Base-by-base conservation (phyloP, 2,113 vertebrate genomes). In the Scomber japonicus region DNA sequence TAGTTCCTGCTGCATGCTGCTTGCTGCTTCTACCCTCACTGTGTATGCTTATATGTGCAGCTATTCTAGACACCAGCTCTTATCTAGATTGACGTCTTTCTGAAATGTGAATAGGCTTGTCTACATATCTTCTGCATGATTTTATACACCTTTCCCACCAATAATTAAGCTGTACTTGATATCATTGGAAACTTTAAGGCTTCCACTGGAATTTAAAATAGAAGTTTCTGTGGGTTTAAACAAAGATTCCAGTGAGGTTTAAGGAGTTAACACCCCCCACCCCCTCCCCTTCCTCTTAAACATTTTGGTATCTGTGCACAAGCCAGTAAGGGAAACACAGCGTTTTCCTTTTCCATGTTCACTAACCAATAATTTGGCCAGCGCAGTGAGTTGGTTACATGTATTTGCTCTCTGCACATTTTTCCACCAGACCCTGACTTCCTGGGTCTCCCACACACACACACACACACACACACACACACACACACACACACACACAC, bases 341-440 rank as follows among this genome's bases (percentile, higher is more conserved):
- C 54, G n/a, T 51, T 51, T 53, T 77, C 24, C 35, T 17, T 70
- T 71, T 78, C 66, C 56, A 31, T 78, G 75, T 86, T 86, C 44
- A 75, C 78, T 45, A 75, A 75, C 64, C 80, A 70, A 56, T 80
- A 64, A 87, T 83, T 86, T 71, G 63, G 54, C 19, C 61, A 0
- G 5, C 30, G 16, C 64, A 78, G 59, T 31, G 30, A 53, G 56
- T 1, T 40, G 40, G 69, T 45, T 77, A 50, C 71, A 77, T 3
- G 19, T 53, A 35, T 62, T 59, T 70, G 57, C 72, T 60, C 21
- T 59, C 53, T 64, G 11, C 71, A 82, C n/a, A 73, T 73, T 78
- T 84, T 89, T 87, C 80, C 82, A 76, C 63, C 27, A 71, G 57
- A 71, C 50, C 14, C 9, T 4, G 45, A 66, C 71, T 65, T 46